Evolutionary conservation across 2,888 invertebrate genomes (phyloP).

Genomic region (Creontiades dilutus): DNA sequence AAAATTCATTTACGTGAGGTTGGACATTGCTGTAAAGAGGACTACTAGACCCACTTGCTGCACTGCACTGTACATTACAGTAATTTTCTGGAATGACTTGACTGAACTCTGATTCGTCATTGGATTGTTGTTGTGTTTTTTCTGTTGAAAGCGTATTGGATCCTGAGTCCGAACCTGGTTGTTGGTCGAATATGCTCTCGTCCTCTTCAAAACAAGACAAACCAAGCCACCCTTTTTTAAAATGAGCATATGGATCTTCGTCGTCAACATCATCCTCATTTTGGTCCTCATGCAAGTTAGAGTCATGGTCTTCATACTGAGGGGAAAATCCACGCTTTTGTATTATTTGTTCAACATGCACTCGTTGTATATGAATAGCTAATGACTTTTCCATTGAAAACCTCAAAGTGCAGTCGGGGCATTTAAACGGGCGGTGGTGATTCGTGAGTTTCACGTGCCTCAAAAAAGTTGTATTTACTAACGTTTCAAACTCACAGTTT

Average conservation of each 20-base stretch:
- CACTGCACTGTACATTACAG: neutral
- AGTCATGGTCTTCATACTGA: neutral
- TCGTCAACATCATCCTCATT: neutral
- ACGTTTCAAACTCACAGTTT: neutral
- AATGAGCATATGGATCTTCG: slow-evolving; percentile 8
- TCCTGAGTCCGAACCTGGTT: neutral
- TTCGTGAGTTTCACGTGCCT: neutral
- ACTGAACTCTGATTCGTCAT: neutral
- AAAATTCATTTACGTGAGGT: too few species aligned
- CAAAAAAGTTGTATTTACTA: neutral
- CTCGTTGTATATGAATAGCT: neutral
- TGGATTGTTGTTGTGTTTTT: neutral
- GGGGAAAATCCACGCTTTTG: neutral
- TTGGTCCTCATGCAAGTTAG: neutral
- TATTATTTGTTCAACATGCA: neutral
- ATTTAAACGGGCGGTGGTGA: neutral
- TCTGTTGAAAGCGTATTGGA: neutral
- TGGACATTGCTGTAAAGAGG: too few species aligned
- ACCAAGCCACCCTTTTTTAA: slow-evolving; percentile 39
- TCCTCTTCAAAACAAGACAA: neutral
- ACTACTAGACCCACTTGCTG: neutral
- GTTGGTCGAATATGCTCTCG: neutral
- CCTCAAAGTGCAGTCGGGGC: slow-evolving; percentile 2
- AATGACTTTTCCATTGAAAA: neutral
- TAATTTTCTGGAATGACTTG: neutral